Percentiles rank a stretch among this genome's conserved stretches.
These are phyloP conservation scores for Drosophila eugracilis DNA, from an alignment of 1,140 invertebrate genomes.

Conservation along the genomic window DNA sequence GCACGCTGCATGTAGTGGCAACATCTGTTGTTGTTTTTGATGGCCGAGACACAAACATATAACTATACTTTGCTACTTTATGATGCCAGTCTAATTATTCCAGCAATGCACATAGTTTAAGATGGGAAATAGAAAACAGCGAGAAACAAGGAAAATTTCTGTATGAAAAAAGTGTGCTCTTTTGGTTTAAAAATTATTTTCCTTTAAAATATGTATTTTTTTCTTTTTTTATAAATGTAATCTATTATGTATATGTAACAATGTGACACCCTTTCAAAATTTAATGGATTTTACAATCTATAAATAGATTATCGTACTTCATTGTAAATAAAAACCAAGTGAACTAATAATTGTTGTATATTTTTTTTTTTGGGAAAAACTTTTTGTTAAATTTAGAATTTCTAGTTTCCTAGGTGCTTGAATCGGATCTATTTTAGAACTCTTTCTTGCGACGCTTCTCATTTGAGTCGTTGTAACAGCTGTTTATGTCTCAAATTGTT, in stretches of 20 bases:
- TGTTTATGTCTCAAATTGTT: slow-evolving; percentile 7
- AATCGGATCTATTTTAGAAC: slow-evolving; percentile 9
- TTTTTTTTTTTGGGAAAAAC: not conserved
- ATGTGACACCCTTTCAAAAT: no score
- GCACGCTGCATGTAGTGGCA: slow-evolving; percentile 41
- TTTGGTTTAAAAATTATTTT: not conserved
- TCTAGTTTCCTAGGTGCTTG: not conserved
- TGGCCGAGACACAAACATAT: not conserved
- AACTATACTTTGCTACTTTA: slow-evolving; percentile 19
- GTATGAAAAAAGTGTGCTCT: not conserved
- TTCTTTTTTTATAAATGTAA: no score
- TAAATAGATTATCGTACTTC: no score
- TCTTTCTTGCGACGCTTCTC: not conserved
- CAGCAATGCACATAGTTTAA: not conserved
- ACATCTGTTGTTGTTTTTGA: slow-evolving; percentile 28
- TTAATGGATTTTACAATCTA: no score
- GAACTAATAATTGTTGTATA: no score
- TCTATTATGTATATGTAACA: no score
- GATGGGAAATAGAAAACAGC: not conserved
- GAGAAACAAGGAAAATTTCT: not conserved
- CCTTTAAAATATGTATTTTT: no score
- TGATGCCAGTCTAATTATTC: slow-evolving; percentile 6
- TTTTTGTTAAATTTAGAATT: not conserved
- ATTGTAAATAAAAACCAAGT: no score
- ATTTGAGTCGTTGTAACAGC: slow-evolving; percentile 17